Percentiles rank a stretch among this genome's conserved stretches.
These are phyloP conservation scores for Thamnophis elegans DNA, from an alignment of 2,797 vertebrate species.

Conservation along the genomic window DNA sequence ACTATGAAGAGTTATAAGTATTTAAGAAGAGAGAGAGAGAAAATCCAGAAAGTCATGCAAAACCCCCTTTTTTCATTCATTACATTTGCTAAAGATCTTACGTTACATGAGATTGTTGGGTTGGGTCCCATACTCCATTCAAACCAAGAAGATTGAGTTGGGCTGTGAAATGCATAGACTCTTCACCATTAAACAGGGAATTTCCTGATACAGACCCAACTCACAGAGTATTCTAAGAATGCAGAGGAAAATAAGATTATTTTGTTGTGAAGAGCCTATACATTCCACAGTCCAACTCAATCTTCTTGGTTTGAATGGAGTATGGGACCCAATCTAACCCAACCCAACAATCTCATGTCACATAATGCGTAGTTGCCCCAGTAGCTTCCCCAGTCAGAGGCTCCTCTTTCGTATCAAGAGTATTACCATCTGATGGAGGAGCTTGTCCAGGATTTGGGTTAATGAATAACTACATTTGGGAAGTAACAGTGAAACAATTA, in stretches of 20 bases:
- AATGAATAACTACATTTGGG: background rate
- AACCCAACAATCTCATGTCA: background rate
- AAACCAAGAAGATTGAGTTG: background rate
- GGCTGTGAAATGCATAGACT: background rate
- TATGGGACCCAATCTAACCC: background rate
- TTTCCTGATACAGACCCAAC: no score
- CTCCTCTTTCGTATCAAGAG: background rate
- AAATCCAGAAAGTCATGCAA: background rate
- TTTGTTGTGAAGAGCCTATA: background rate
- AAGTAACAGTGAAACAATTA: background rate
- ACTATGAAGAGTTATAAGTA: background rate
- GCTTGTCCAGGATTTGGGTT: background rate
- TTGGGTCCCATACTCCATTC: background rate
- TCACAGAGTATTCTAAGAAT: no score
- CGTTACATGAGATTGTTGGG: background rate
- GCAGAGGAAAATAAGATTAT: no score
- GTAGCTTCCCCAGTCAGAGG: background rate
- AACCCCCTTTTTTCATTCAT: background rate
- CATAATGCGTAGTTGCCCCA: background rate
- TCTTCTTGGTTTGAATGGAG: background rate
- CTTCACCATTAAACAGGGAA: no score
- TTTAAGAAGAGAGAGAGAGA: background rate
- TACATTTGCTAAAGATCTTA: background rate
- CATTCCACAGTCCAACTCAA: background rate
- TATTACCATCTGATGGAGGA: background rate